Conservation (phyloP, 2,888 invertebrate genomes). For the Cantharis lateralis region DNA sequence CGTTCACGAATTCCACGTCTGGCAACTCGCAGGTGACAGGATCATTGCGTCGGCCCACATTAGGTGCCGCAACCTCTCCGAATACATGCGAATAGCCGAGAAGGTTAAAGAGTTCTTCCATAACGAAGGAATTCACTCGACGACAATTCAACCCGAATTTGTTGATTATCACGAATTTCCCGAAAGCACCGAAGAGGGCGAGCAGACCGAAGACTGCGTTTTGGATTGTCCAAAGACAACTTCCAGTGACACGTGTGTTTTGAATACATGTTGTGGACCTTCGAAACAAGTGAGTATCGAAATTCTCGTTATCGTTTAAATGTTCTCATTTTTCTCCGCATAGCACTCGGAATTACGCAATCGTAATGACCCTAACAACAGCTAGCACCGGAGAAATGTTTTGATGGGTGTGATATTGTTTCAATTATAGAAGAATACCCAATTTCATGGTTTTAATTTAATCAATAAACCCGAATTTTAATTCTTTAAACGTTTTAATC, state of each 20-base stretch:
- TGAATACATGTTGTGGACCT: conserved; percentile 87
- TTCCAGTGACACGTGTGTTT: conserved; percentile 70
- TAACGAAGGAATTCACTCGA: conserved; percentile 97
- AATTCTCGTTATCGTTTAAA: neutral
- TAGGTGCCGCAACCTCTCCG: conserved; percentile 89
- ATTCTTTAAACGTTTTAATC: neutral
- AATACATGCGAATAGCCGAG: conserved; percentile 96
- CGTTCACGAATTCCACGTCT: conserved; percentile 97
- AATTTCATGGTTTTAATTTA: neutral
- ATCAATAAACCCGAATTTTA: neutral
- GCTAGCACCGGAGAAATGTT: neutral
- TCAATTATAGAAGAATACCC: neutral
- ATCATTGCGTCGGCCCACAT: conserved; percentile 98
- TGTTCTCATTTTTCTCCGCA: neutral
- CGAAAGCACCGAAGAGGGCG: conserved; percentile 53
- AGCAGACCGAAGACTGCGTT: conserved; percentile 72
- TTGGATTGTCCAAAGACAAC: conserved; percentile 87
- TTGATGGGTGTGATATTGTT: no score
- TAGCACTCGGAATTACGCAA: neutral
- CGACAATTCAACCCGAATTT: conserved; percentile 98
- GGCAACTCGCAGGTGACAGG: conserved; percentile 96
- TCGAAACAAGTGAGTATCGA: conserved; percentile 68
- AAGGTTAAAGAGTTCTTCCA: conserved; percentile 97
- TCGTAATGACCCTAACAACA: neutral
- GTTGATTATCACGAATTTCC: conserved; percentile 71